phyloP scores from a whole-genome alignment of 1,140 invertebrate species.

The Diabrotica undecimpunctata region DNA sequence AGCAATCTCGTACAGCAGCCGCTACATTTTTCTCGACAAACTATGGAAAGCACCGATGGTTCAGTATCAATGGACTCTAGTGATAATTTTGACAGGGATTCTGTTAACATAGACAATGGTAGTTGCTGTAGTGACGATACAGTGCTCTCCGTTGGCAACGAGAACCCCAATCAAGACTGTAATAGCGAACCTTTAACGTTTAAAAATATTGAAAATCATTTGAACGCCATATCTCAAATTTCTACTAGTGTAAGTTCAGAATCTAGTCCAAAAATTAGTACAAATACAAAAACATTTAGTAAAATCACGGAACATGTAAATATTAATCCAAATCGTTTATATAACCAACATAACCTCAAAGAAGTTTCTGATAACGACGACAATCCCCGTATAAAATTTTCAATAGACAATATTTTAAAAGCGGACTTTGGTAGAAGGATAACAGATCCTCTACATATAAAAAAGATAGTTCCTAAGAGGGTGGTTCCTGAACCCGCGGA shows the following conservation, averaged over 20 bases:
- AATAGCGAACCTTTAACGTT: conserved; percentile 47
- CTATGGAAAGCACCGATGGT: conserved; percentile 41
- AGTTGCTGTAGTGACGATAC: conserved; percentile 64
- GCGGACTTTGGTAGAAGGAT: conserved; percentile 80
- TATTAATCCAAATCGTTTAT: conserved; percentile 23
- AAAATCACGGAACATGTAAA: conserved; percentile 27
- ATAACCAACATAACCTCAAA: conserved; percentile 25
- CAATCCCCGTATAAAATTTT: conserved; percentile 75
- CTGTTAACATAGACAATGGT: conserved; percentile 44
- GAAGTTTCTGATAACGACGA: conserved; percentile 54
- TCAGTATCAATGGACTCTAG: conserved; percentile 45
- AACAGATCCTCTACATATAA: conserved; percentile 64
- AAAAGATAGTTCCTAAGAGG: conserved; percentile 52
- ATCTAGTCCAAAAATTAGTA: conserved; percentile 28
- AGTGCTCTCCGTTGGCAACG: conserved; percentile 64
- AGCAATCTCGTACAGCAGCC: conserved; percentile 36
- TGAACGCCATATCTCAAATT: conserved; percentile 57
- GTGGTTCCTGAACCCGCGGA: conserved; percentile 28
- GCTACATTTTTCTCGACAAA: conserved; percentile 33
- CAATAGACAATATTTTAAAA: conserved; percentile 88
- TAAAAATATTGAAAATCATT: conserved; percentile 58
- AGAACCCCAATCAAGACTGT: conserved; percentile 39
- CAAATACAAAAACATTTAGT: background rate
- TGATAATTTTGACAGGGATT: conserved; percentile 41
- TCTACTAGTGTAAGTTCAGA: conserved; percentile 38